phyloP scores from a whole-genome alignment of 1,140 invertebrate species.

The Stenopsyche tienmushanensis region DNA sequence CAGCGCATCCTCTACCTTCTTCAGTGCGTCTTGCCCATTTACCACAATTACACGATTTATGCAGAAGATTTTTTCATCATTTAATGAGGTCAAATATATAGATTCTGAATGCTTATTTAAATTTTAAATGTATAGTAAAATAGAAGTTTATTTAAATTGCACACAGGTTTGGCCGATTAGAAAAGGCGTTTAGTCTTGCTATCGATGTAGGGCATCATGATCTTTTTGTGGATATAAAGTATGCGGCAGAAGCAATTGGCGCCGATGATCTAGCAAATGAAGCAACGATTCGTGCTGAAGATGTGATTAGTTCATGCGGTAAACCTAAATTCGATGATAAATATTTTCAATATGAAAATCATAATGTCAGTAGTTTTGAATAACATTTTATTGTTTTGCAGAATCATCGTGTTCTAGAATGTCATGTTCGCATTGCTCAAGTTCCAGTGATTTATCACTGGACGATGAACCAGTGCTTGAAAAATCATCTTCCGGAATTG shows the following conservation, averaged over 20 bases:
- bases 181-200: constrained; percentile 83
- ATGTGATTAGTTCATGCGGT: constrained; percentile 45
- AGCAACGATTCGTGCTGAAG: constrained; percentile 72
- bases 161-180: constrained; percentile 71
- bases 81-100: constrained; percentile 46
- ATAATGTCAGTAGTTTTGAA: background rate
- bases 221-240: constrained; percentile 82
- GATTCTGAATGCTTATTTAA: too few species aligned
- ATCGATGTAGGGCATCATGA: constrained; percentile 82
- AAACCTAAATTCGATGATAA: background rate
- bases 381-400: constrained; percentile 25
- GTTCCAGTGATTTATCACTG: constrained; percentile 27
- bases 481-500: background rate
- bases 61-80: constrained; percentile 51
- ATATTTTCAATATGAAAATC: background rate
- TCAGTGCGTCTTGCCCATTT: constrained; percentile 44
- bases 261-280: constrained; percentile 72
- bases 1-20: constrained; percentile 41
- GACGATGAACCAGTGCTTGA: constrained; percentile 15
- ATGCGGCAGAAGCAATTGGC: constrained; percentile 69
- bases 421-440: constrained; percentile 42
- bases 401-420: constrained; percentile 43
- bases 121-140: too few species aligned
- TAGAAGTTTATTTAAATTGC: background rate
- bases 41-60: constrained; percentile 48